A percentile compares a stretch with the other conserved stretches of the same genome.
Evolutionary conservation across 35 echinoderm and acorn worm species (phyloP).

Genomic region (Apostichopus parvimensis): DNA sequence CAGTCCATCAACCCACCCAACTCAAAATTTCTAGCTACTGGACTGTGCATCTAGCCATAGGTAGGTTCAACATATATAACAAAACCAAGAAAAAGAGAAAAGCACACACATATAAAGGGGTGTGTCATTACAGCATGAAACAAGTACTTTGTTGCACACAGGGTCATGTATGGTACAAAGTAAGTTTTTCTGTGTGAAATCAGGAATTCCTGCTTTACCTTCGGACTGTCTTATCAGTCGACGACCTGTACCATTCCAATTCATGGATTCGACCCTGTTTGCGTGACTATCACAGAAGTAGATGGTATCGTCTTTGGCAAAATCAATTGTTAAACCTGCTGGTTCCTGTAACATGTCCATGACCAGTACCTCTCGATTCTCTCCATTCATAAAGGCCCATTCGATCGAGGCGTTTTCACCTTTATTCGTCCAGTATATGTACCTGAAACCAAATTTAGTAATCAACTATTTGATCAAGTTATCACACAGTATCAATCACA

Average conservation of each 20-base stretch:
- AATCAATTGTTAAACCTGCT: conserved; percentile 86
- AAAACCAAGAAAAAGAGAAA: too few species aligned
- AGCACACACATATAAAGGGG: too few species aligned
- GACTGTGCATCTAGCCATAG: too few species aligned
- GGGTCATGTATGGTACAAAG: too few species aligned
- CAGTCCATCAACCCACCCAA: too few species aligned
- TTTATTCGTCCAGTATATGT: conserved; percentile 85
- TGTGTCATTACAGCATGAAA: too few species aligned
- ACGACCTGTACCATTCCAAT: conserved; percentile 71
- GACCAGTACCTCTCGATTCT: conserved; percentile 37
- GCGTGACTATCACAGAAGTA: conserved; percentile 81
- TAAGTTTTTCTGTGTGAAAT: too few species aligned
- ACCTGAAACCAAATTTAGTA: conserved; percentile 29
- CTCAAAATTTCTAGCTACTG: too few species aligned
- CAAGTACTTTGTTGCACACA: too few species aligned
- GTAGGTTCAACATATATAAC: too few species aligned
- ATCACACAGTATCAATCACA: too few species aligned
- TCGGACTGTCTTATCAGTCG: conserved; percentile 25
- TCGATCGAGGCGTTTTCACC: conserved; percentile 68
- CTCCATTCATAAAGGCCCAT: conserved; percentile 82
- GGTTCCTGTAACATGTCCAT: conserved; percentile 58
- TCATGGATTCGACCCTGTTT: conserved; percentile 75
- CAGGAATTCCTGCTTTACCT: neutral
- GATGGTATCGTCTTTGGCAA: conserved; percentile 62
- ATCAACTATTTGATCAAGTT: too few species aligned